Evolutionary conservation across 2,888 invertebrate genomes (phyloP).

Genomic region (Euzophera pinguis): DNA sequence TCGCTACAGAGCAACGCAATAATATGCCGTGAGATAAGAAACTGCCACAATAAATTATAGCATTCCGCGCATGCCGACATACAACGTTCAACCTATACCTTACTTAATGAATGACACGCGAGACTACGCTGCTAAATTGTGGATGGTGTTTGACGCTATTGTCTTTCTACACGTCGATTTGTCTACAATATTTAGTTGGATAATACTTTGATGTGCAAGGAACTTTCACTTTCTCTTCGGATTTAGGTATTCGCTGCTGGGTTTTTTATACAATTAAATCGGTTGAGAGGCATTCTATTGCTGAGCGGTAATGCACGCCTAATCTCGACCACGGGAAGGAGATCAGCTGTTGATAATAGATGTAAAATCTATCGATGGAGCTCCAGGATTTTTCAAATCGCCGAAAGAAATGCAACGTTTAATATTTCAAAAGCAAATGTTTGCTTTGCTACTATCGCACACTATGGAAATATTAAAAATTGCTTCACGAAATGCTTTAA

Average conservation of each 20-base stretch:
- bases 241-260: conserved; percentile 36
- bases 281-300: no score
- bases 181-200: conserved; percentile 25
- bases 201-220: conserved; percentile 30
- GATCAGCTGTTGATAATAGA: no score
- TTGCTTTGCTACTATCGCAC: no score
- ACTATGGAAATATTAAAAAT: no score
- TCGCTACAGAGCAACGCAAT: conserved; percentile 4
- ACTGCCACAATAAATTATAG: conserved; percentile 24
- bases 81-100: conserved; percentile 12
- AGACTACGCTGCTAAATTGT: conserved; percentile 27
- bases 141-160: conserved; percentile 23
- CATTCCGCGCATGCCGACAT: conserved; percentile 32
- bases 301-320: no score
- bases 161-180: conserved; percentile 20
- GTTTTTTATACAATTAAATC: conserved; percentile 24
- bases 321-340: no score
- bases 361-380: no score
- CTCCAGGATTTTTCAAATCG: no score
- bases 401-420: no score
- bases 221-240: conserved; percentile 64
- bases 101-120: conserved; percentile 40
- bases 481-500: no score
- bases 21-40: conserved; percentile 17
- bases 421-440: no score